Evolutionary conservation across 1,140 invertebrate species (phyloP).

Genomic region (Bacillus rossius): DNA sequence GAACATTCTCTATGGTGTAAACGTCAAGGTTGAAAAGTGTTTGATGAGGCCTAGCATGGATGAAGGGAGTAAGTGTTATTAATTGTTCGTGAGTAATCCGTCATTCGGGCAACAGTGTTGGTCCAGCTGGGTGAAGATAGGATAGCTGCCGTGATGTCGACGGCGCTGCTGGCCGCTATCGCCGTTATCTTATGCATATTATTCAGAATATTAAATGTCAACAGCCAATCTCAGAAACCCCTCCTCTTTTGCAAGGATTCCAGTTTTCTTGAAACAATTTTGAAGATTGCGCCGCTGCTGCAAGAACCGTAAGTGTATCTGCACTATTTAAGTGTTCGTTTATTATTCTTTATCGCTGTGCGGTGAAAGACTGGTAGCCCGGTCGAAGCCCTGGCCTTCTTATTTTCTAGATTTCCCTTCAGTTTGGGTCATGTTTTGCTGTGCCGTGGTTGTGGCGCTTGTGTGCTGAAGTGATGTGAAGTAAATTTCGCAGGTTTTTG

Average conservation of each 20-base stretch:
- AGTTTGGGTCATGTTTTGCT: too few relatives aligned
- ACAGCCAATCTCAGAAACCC: slow-evolving; percentile 68
- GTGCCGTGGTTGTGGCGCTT: too few relatives aligned
- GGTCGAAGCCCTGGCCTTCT: too few relatives aligned
- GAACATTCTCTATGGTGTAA: too few relatives aligned
- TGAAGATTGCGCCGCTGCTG: slow-evolving; percentile 69
- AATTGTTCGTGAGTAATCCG: too few relatives aligned
- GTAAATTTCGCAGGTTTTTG: too few relatives aligned
- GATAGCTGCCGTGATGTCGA: slow-evolving; percentile 53
- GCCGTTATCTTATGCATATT: slow-evolving; percentile 73
- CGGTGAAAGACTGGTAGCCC: not conserved
- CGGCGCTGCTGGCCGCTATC: slow-evolving; percentile 63
- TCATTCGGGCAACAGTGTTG: not conserved
- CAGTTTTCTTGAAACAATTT: slow-evolving; percentile 65
- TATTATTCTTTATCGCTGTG: not conserved
- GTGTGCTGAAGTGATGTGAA: too few relatives aligned
- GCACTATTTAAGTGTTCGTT: too few relatives aligned
- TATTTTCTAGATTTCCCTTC: too few relatives aligned
- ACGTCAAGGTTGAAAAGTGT: too few relatives aligned
- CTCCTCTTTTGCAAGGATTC: slow-evolving; percentile 65
- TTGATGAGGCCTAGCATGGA: too few relatives aligned
- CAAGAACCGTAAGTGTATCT: slow-evolving; percentile 67
- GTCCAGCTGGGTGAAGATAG: not conserved
- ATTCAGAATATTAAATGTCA: slow-evolving; percentile 76
- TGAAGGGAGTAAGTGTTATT: too few relatives aligned